A percentile compares a stretch with the other conserved stretches of the same genome.
phyloP scores from a whole-genome alignment of 2,797 vertebrate genomes.

The Mormyrus proboscirostris region DNA sequence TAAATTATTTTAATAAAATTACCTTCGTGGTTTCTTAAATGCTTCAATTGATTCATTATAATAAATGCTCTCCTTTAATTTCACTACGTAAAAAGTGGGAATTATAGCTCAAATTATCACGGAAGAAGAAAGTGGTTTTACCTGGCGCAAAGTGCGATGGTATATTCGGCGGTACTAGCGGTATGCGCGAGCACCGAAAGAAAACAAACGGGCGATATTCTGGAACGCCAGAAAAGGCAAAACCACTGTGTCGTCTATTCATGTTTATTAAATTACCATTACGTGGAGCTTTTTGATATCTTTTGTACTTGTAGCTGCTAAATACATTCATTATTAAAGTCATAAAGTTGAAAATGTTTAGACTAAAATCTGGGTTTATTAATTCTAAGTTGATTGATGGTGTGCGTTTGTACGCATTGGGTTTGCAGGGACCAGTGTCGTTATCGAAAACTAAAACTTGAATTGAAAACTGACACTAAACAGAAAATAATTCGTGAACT shows the following conservation, averaged over 20 bases:
- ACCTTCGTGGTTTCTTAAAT: background rate
- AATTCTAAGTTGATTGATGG: background rate
- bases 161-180: background rate
- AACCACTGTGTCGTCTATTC: background rate
- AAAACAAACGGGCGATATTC: background rate
- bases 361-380: background rate
- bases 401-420: background rate
- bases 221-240: background rate
- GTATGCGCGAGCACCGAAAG: background rate
- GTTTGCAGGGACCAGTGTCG: background rate
- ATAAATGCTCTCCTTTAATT: background rate
- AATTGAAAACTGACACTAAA: background rate
- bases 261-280: background rate
- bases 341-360: background rate
- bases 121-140: background rate
- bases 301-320: background rate
- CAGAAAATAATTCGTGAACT: background rate
- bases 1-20: background rate
- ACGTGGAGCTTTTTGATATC: background rate
- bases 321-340: background rate
- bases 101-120: background rate
- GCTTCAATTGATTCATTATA: background rate
- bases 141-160: background rate
- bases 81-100: background rate
- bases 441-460: background rate